These are phyloP conservation scores for Heliocidaris erythrogramma DNA, from an alignment of 35 echinoderm and acorn worm genomes.

Conservation along the genomic window DNA sequence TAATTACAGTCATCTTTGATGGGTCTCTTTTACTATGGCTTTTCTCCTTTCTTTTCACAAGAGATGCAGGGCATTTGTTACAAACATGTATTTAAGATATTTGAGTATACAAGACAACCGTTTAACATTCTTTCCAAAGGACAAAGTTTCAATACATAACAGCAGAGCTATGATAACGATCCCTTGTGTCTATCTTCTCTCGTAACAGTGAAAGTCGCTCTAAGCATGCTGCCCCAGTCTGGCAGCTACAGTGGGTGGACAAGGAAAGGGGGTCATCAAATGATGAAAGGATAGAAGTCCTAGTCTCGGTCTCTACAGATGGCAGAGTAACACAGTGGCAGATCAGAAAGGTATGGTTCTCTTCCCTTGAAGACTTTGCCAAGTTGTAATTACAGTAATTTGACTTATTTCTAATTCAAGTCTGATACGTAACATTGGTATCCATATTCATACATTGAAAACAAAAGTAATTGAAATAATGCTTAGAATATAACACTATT, in stretches of 20 bases:
- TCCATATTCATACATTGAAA: neutral
- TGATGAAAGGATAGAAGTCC: conserved; percentile 85
- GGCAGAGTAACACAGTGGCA: conserved; percentile 98
- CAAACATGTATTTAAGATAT: too few species aligned
- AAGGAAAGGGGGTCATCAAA: conserved; percentile 90
- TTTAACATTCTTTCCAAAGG: too few species aligned
- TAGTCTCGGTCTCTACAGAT: conserved; percentile 95
- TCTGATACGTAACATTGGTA: neutral
- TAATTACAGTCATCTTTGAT: too few species aligned
- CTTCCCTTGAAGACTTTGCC: neutral
- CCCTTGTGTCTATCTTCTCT: too few species aligned
- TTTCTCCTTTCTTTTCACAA: too few species aligned
- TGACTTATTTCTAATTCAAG: neutral
- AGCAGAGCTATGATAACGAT: too few species aligned
- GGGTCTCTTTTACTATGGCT: too few species aligned
- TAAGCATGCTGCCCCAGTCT: conserved; percentile 95
- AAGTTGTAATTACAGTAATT: neutral
- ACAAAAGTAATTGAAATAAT: neutral
- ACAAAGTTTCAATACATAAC: too few species aligned
- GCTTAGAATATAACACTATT: too few species aligned
- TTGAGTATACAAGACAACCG: too few species aligned
- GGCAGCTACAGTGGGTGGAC: conserved; percentile 98
- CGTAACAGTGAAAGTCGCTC: conserved; percentile 74
- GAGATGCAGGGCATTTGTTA: too few species aligned
- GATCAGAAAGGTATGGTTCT: conserved; percentile 81